Evolutionary conservation across 2,888 invertebrate genomes (phyloP).

Genomic region (Unio delphinus): DNA sequence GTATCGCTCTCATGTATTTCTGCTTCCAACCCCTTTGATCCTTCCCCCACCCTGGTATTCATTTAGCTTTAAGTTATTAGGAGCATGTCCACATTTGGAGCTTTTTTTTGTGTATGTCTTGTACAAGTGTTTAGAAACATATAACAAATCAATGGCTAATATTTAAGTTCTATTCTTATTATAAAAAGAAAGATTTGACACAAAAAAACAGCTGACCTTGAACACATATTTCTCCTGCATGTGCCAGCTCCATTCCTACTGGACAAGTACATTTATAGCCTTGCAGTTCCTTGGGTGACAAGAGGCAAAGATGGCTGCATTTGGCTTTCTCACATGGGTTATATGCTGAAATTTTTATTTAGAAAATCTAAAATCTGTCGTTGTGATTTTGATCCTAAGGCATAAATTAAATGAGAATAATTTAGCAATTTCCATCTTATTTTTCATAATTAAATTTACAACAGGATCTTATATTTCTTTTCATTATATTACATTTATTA

Average conservation of each 20-base stretch:
- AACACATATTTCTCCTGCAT: constrained; percentile 57
- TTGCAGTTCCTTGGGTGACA: constrained; percentile 81
- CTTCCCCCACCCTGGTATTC: too few species aligned
- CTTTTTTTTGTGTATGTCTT: too few species aligned
- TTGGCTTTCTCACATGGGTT: constrained; percentile 82
- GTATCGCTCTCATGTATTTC: too few species aligned
- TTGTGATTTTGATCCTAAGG: not conserved
- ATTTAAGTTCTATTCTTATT: not conserved
- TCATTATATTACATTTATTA: too few species aligned
- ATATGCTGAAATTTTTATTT: constrained; percentile 65
- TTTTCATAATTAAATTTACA: too few species aligned
- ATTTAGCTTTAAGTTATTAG: too few species aligned
- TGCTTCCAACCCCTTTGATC: too few species aligned
- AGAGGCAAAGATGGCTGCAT: constrained; percentile 92
- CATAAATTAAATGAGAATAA: not conserved
- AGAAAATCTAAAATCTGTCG: not conserved
- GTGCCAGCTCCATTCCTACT: constrained; percentile 77
- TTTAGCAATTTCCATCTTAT: too few species aligned
- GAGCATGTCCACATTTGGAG: too few species aligned
- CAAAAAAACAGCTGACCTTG: constrained; percentile 47
- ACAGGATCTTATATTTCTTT: too few species aligned
- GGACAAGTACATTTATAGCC: constrained; percentile 93
- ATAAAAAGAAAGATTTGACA: constrained; percentile 11
- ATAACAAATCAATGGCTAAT: too few species aligned
- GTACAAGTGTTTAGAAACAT: not conserved